Conservation (phyloP, 2,888 invertebrate genomes). For the Aleiodes leptofemur region DNA sequence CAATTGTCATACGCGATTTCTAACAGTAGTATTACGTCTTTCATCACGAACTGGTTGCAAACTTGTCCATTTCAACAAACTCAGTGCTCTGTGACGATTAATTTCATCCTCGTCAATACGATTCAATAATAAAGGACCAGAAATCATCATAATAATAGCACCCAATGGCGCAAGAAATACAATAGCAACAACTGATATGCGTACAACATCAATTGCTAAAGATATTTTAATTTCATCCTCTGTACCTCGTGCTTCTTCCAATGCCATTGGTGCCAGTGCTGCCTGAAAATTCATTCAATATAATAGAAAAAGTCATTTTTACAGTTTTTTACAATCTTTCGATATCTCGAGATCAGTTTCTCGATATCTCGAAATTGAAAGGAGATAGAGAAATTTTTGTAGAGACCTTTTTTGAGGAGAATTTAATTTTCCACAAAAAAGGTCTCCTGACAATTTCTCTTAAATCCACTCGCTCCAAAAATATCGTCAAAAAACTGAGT, state of each 20-base stretch:
- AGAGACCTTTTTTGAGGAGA: no score
- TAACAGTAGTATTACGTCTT: background rate
- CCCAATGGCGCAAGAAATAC: constrained; percentile 68
- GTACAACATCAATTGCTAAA: constrained; percentile 65
- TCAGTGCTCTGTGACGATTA: constrained; percentile 49
- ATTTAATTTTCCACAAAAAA: no score
- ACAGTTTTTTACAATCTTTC: no score
- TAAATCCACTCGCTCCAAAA: no score
- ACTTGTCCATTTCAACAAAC: constrained; percentile 49
- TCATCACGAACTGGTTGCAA: constrained; percentile 50
- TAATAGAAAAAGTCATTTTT: no score
- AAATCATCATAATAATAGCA: constrained; percentile 64
- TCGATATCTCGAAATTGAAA: no score
- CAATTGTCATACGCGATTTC: background rate
- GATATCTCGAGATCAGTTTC: no score
- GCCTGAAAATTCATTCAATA: constrained; percentile 75
- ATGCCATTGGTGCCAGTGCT: constrained; percentile 81
- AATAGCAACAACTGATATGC: constrained; percentile 66
- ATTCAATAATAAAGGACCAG: constrained; percentile 66
- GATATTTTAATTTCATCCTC: constrained; percentile 55
- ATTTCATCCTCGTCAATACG: constrained; percentile 57
- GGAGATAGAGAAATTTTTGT: no score
- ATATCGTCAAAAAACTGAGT: no score
- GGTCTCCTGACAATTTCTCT: no score
- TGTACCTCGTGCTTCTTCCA: constrained; percentile 65